phyloP scores from a whole-genome alignment of 1,140 invertebrate genomes.

The Brachionus sp. region DNA sequence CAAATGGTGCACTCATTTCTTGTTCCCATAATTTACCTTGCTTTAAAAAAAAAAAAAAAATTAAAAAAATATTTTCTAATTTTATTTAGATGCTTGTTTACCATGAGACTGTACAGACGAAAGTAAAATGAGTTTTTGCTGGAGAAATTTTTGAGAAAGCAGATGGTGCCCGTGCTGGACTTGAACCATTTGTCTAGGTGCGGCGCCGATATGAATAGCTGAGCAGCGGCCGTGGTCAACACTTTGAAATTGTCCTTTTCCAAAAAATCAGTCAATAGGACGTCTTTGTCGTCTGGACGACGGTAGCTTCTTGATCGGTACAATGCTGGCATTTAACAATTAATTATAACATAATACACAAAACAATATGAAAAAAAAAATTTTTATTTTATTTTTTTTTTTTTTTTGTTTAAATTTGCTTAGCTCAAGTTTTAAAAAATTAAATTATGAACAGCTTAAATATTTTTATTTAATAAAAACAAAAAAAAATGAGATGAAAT shows the following conservation, averaged over 20 bases:
- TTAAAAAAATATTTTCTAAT: not conserved
- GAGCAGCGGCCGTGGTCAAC: constrained; percentile 13
- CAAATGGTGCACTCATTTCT: constrained; percentile 25
- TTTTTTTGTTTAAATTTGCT: not conserved
- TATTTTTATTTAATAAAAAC: not conserved
- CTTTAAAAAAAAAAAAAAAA: not conserved
- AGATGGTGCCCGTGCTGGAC: constrained; percentile 35
- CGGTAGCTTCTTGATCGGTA: constrained; percentile 36
- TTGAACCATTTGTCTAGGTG: constrained; percentile 45
- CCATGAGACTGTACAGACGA: constrained; percentile 40
- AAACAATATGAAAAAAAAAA: not conserved
- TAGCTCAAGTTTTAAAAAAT: not conserved
- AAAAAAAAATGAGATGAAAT: not conserved
- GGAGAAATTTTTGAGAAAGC: constrained; percentile 23
- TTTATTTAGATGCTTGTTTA: not conserved
- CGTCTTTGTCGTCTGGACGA: not conserved
- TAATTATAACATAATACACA: not conserved
- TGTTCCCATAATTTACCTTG: constrained; percentile 44
- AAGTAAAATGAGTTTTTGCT: constrained; percentile 5
- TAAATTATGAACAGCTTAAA: not conserved
- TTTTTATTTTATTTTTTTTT: not conserved
- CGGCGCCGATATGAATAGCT: constrained; percentile 28
- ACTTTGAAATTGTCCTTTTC: constrained; percentile 39
- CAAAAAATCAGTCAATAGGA: constrained; percentile 6
- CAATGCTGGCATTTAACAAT: constrained; percentile 34